Evolutionary conservation across 2,797 vertebrate genomes (phyloP), one percentile per base, ranked within the genome.

Genomic region (Crax fasciolata): DNA sequence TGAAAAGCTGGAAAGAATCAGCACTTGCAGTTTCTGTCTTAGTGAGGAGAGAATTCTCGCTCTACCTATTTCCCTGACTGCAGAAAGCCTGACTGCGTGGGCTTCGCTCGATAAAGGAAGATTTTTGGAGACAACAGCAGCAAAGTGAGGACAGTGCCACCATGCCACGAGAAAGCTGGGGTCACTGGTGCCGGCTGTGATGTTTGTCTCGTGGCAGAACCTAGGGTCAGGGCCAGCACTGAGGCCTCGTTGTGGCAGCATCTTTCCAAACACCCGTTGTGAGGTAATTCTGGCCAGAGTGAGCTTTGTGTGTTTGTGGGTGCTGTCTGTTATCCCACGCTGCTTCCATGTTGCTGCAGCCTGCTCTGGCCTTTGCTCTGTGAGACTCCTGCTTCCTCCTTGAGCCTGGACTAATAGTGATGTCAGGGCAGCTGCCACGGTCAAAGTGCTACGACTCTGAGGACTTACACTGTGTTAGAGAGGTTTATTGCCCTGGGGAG

Each of bases 1-100:
- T 68, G 76, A 81, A 95, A 93, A 93, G 66, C 76, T 96, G 95
- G 84, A 85, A 95, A 94, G 66, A 58, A 87, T 92, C 89, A 87
- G 43, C 44, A 91, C 87, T 96, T 95, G 89, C 82, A 93, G 39
- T 83, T 89, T 90, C 92, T 20, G 3, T 80, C 63, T 89, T 87
- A 71, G 72, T 51, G 32, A 63, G 43, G 59, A 68, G 51, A 10
- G n/a, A 73, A 55, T 76, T 49, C 1, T 0, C 51, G 35, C n/a
- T n/a, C 10, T 39, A 49, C 35, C 11, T 6, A 1, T 24, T 66
- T 51, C 14, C 27, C 41, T 39, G 28, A 39, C 25, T 74, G 30
- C 51, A 55, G 43, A 78, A 73, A 81, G 35, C 43, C 17, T 38
- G 43, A 58, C 13, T 32, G 14, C 11, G 24, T 38, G 39, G 27